These are phyloP conservation scores for Pseudopodoces humilis DNA, from an alignment of 2,113 vertebrate species.

Conservation along the genomic window DNA sequence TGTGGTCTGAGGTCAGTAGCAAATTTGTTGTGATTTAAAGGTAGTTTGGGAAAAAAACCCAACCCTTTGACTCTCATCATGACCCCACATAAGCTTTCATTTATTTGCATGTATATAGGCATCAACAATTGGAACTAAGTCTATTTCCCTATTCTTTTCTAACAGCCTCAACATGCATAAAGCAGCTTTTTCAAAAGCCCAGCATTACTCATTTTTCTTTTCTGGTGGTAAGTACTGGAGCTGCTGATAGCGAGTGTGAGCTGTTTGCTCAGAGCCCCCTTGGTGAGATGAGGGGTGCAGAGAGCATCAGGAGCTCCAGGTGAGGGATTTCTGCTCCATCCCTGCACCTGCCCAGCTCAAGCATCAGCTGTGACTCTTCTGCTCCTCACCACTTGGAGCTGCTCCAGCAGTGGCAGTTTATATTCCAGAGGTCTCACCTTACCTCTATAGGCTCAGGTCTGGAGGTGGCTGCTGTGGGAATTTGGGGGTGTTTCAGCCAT, in stretches of 20 bases:
- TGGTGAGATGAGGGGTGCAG: not conserved
- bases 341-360: not conserved
- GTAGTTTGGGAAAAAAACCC: rapidly evolving
- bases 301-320: not conserved
- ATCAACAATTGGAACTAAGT: not conserved
- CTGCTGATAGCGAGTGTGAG: not conserved
- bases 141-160: not conserved
- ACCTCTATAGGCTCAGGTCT: not conserved
- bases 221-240: not conserved
- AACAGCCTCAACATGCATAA: not conserved
- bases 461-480: not conserved
- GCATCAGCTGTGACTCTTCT: not conserved
- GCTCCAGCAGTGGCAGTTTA: not conserved
- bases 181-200: not conserved
- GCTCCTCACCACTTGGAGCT: not conserved
- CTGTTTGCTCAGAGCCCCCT: not conserved
- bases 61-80: not conserved
- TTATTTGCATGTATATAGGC: not conserved
- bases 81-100: not conserved
- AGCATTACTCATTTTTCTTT: not conserved
- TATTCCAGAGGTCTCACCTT: not conserved
- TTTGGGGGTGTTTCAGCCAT: not conserved
- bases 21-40: not conserved
- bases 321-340: not conserved
- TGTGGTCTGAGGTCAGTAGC: not conserved